Percentiles rank a stretch among this genome's conserved stretches.
Evolutionary conservation across 2,888 invertebrate genomes (phyloP).

Genomic region (Ceraclea dissimilis): DNA sequence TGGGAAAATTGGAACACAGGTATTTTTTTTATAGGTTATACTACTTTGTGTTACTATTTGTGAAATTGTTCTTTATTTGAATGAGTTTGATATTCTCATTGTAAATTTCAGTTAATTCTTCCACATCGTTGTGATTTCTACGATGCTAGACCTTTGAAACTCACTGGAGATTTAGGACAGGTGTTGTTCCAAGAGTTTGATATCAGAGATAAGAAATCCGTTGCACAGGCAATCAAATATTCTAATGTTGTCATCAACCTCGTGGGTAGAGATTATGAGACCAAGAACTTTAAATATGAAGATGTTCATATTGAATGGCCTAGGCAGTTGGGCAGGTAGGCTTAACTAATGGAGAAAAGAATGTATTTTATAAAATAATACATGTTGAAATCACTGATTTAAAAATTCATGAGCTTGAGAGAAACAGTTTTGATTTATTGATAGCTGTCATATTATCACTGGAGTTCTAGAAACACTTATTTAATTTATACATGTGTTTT

Average conservation of each 20-base stretch:
- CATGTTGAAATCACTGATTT: too few relatives aligned
- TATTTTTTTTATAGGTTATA: too few relatives aligned
- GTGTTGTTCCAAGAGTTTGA: constrained; percentile 82
- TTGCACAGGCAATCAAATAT: constrained; percentile 78
- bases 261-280: constrained; percentile 87
- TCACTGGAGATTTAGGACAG: constrained; percentile 92
- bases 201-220: constrained; percentile 76
- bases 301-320: constrained; percentile 87
- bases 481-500: too few relatives aligned
- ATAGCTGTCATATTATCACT: too few relatives aligned
- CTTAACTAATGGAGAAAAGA: not conserved
- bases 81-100: not conserved
- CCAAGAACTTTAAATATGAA: constrained; percentile 77
- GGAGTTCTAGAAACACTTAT: too few relatives aligned
- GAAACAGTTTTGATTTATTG: too few relatives aligned
- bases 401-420: too few relatives aligned
- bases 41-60: not conserved
- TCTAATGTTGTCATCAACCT: constrained; percentile 97
- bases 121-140: constrained; percentile 88
- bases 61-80: not conserved
- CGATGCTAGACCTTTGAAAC: constrained; percentile 67
- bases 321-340: constrained; percentile 67
- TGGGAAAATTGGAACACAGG: constrained; percentile 81
- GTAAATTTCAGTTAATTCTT: constrained; percentile 66
- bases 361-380: too few relatives aligned